A percentile compares a stretch with the other conserved stretches of the same genome.
Evolutionary conservation across 2,113 vertebrate species (phyloP).

Genomic region (Suricata suricatta): DNA sequence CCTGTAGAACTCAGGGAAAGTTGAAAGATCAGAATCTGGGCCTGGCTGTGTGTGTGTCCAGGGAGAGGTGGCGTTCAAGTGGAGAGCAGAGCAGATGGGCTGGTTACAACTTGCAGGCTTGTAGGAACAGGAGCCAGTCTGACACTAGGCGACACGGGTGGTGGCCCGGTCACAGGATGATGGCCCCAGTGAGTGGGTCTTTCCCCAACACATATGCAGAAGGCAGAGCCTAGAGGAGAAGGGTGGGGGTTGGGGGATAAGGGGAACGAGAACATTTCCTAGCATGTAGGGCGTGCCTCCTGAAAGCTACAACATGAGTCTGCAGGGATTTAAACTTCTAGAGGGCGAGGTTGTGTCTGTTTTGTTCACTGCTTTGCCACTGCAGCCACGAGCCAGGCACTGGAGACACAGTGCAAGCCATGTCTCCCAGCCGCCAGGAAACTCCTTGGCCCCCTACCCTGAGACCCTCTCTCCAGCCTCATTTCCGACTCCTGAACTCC

Average conservation of each 20-base stretch:
- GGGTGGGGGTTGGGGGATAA: rapidly evolving
- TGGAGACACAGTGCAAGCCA: not conserved
- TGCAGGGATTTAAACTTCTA: not conserved
- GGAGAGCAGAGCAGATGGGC: not conserved
- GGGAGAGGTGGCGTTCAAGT: not conserved
- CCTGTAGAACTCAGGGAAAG: not conserved
- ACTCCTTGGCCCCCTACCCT: rapidly evolving
- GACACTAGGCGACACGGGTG: not conserved
- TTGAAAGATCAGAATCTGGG: not conserved
- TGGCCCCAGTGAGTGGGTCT: not conserved
- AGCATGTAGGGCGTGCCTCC: not conserved
- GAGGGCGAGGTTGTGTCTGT: not conserved
- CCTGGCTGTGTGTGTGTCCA: not conserved
- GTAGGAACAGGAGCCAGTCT: rapidly evolving
- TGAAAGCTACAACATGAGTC: not conserved
- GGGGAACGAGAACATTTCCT: not conserved
- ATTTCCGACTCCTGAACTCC: not conserved
- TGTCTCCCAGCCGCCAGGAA: not conserved
- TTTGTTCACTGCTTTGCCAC: not conserved
- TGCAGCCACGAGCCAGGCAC: too few species aligned
- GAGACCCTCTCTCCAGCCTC: not conserved
- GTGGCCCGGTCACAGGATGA: not conserved
- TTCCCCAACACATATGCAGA: not conserved
- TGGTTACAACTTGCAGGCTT: not conserved
- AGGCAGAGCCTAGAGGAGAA: not conserved